A percentile compares a stretch with the other conserved stretches of the same genome.
phyloP scores from a whole-genome alignment of 2,797 vertebrate genomes.

The Lepilemur septentrionalis region DNA sequence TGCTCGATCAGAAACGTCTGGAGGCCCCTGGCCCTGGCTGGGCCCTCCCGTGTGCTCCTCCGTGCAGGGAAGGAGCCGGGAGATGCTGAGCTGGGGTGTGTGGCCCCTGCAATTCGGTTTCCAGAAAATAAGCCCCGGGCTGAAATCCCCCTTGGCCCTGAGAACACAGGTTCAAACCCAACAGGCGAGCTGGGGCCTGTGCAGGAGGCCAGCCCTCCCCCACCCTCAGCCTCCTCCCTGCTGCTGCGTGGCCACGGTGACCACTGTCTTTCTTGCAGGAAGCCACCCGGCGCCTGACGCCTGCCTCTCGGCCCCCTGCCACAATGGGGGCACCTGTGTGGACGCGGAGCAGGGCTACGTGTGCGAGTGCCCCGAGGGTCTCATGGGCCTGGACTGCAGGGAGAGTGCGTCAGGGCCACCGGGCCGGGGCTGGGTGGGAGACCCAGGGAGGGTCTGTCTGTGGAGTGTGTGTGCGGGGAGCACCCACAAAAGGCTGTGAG shows the following conservation, averaged over 20 bases:
- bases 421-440: not conserved
- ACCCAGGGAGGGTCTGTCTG: not conserved
- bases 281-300: not conserved
- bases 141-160: not conserved
- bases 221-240: not conserved
- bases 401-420: conserved; percentile 76
- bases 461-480: not conserved
- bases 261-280: conserved; percentile 66
- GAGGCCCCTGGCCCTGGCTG: not conserved
- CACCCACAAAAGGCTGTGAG: fast-evolving
- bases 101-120: not conserved
- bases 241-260: not conserved
- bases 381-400: conserved; percentile 80
- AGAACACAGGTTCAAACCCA: not conserved
- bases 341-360: conserved; percentile 81
- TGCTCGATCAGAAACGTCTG: fast-evolving
- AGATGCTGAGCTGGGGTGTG: fast-evolving
- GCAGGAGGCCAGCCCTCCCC: not conserved
- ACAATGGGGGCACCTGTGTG: conserved; percentile 85
- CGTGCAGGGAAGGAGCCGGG: not conserved
- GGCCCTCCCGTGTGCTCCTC: not conserved
- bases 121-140: not conserved
- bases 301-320: conserved; percentile 84
- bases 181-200: not conserved
- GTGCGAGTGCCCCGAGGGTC: conserved; percentile 84